Conservation (phyloP, 1,140 invertebrate genomes). For the Sarcophaga peregrina region DNA sequence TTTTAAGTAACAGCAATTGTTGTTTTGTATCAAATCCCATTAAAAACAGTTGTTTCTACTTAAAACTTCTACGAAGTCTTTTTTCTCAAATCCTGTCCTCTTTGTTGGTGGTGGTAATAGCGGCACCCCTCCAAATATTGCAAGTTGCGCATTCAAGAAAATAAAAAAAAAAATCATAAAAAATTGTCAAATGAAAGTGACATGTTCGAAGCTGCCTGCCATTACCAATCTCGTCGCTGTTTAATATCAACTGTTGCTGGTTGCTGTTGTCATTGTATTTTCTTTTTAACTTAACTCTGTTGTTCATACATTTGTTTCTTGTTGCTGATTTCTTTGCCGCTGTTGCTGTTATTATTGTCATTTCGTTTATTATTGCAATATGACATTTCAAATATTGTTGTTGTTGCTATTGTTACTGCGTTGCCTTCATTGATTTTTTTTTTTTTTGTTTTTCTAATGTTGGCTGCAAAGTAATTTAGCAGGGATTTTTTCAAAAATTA, state of each 20-base stretch:
- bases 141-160: too few species aligned
- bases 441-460: too few species aligned
- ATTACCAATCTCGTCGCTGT: slow-evolving; percentile 10
- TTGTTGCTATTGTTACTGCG: too few species aligned
- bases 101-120: too few species aligned
- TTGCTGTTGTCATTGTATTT: neutral
- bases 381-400: slow-evolving; percentile 7
- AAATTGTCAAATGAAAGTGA: slow-evolving; percentile 22
- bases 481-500: neutral
- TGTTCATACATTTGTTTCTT: too few species aligned
- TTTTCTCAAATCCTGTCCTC: neutral
- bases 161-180: neutral
- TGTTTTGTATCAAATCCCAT: neutral
- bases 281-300: neutral
- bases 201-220: slow-evolving; percentile 16
- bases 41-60: neutral
- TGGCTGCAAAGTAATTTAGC: neutral
- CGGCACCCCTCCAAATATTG: too few species aligned
- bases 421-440: slow-evolving; percentile 2
- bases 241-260: neutral
- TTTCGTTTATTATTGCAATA: neutral
- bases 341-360: neutral
- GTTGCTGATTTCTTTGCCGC: neutral
- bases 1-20: neutral
- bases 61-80: neutral